A percentile compares a stretch with the other conserved stretches of the same genome.
phyloP scores from a whole-genome alignment of 2,797 vertebrate genomes.

The Enteromius fasciolatus region DNA sequence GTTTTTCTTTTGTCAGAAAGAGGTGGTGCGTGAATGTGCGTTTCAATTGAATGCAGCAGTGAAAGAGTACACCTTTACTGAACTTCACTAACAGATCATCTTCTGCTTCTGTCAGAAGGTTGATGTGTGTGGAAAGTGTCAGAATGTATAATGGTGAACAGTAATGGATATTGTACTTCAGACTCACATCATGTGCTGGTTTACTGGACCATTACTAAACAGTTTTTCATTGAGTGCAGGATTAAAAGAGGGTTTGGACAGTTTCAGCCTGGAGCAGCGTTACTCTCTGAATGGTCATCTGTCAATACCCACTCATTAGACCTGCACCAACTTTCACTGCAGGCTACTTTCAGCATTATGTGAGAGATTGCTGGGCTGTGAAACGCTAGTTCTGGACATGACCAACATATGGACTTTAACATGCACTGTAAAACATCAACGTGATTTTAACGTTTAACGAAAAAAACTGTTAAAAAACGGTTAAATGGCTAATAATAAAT shows the following conservation, averaged over 20 bases:
- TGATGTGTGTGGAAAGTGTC: background rate
- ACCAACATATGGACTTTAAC: background rate
- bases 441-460: too few species aligned
- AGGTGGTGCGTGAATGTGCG: too few species aligned
- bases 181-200: background rate
- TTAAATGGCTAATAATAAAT: too few species aligned
- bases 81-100: background rate
- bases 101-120: background rate
- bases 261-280: conserved; percentile 23
- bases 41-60: too few species aligned
- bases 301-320: conserved; percentile 52
- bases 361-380: background rate
- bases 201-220: conserved; percentile 31
- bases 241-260: conserved; percentile 5
- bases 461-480: too few species aligned
- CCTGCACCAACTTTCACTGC: conserved; percentile 25
- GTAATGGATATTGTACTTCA: background rate
- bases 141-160: background rate
- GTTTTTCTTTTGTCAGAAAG: conserved; percentile 1
- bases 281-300: conserved; percentile 52
- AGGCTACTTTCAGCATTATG: background rate
- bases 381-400: too few species aligned
- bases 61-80: conserved; percentile 33
- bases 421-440: too few species aligned
- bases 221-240: background rate